phyloP scores from a whole-genome alignment of 2,113 vertebrate genomes.

The Talpa occidentalis region DNA sequence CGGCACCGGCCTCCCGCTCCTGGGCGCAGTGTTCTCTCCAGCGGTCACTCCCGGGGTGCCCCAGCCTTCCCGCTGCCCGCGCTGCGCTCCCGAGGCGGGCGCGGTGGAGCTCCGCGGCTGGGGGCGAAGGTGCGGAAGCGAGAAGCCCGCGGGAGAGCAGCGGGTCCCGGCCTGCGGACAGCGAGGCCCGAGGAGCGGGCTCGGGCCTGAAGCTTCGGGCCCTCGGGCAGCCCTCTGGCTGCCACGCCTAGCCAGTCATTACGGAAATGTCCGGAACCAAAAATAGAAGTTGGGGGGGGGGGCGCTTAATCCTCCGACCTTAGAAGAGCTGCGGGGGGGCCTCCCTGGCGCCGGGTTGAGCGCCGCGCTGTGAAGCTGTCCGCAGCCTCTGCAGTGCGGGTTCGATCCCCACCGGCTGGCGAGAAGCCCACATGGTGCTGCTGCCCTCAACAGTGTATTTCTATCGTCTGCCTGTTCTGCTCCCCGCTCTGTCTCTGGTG shows the following conservation, averaged over 20 bases:
- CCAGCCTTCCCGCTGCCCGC: not conserved
- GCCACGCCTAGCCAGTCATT: not conserved
- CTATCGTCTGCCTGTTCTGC: too few relatives aligned
- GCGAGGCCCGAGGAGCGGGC: not conserved
- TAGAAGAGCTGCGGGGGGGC: constrained; percentile 41
- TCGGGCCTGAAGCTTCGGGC: not conserved
- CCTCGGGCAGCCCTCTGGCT: not conserved
- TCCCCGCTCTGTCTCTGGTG: too few relatives aligned
- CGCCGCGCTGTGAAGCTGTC: too few relatives aligned
- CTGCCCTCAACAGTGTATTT: too few relatives aligned
- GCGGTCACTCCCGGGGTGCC: constrained; percentile 50
- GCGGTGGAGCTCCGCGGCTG: too few relatives aligned
- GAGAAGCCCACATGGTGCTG: too few relatives aligned
- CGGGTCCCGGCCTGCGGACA: not conserved
- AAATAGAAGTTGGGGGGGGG: constrained; percentile 64
- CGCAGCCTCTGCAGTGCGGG: too few relatives aligned
- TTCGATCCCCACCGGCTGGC: too few relatives aligned
- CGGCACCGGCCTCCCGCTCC: constrained; percentile 59
- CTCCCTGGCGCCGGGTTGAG: too few relatives aligned
- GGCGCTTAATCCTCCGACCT: constrained; percentile 43
- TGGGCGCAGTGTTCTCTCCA: constrained; percentile 69
- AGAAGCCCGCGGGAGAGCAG: not conserved
- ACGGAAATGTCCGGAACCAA: constrained; percentile 56
- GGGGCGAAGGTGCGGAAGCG: too few relatives aligned
- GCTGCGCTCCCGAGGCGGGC: too few relatives aligned